Evolutionary conservation across 2,113 vertebrate species (phyloP), one percentile per base, ranked within the genome.

Genomic region (Tetrax tetrax): DNA sequence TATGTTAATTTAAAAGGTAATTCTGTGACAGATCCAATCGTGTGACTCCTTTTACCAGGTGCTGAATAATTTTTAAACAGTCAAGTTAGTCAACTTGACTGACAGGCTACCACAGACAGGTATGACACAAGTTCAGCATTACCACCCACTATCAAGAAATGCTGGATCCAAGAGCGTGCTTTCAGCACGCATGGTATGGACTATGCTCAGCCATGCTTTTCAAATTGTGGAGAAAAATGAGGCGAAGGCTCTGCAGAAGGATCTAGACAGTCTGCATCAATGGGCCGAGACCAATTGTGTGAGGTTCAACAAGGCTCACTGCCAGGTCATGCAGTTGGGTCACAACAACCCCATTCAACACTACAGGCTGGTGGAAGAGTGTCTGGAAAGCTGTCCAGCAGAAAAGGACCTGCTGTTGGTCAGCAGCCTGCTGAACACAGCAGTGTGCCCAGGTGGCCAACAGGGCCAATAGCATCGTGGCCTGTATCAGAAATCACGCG

Each of bases 151-250:
- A 50, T 10, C 25, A 87, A 87, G 37, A 72, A 81, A 54, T 5
- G 3, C 4, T 83, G n/a, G 7, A 50, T 54, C 22, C 38, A 64
- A 29, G 14, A 56, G 33, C 3, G 3, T 4, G 5, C 1, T 72
- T 43, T 29, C 8, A 64, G 25, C 22, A 22, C 0, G 2, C 22
- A 38, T 0, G 0, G 18, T 54, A 38, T 1, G 38, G 53, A n/a
- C 5, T 63, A 22, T 6, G 7, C 11, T 37, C 35, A 77, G 38
- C 14, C 45, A 45, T 25, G 22, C 25, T 80, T 50, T n/a, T 27
- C n/a, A 95, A 41, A 45, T 60, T 53, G 72, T 76, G n/a, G 17
- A 87, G 47, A 28, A 83, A 79, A 83, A 5, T 6, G 12, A 87
- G 13, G 28, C 16, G 57, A 23, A 31, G 41, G 41, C 41, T 43